These are phyloP conservation scores for Dioctria rufipes DNA, from an alignment of 2,888 invertebrate genomes.

Conservation along the genomic window DNA sequence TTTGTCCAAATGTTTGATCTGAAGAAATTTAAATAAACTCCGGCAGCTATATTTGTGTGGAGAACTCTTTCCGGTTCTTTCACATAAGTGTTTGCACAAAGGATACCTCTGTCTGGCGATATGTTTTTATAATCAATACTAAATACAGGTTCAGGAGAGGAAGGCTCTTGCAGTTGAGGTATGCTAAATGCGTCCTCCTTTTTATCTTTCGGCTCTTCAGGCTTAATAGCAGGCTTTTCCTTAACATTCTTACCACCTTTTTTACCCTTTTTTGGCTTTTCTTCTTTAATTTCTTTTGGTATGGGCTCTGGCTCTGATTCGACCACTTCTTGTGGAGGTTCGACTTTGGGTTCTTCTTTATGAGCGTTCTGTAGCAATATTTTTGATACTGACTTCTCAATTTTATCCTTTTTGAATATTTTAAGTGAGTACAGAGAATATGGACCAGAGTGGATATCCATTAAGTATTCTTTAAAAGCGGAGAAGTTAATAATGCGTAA, in stretches of 20 bases:
- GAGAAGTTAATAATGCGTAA: conserved; percentile 19
- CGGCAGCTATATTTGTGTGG: conserved; percentile 68
- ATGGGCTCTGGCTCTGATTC: neutral
- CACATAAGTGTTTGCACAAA: conserved; percentile 68
- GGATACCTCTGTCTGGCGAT: conserved; percentile 65
- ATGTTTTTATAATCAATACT: conserved; percentile 62
- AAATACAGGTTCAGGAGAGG: conserved; percentile 48
- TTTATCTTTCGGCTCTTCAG: neutral
- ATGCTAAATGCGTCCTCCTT: conserved; percentile 23
- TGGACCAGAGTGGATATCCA: neutral
- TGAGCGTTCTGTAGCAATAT: neutral
- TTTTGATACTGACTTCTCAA: neutral
- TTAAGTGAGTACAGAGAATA: conserved; percentile 30
- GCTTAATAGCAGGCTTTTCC: neutral
- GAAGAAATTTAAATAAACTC: conserved; percentile 67
- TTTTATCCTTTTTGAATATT: conserved; percentile 6
- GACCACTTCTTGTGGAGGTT: neutral
- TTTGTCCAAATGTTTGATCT: conserved; percentile 69
- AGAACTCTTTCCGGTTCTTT: conserved; percentile 66
- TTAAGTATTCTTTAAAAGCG: conserved; percentile 11
- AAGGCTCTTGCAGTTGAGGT: conserved; percentile 18
- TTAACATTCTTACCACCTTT: neutral
- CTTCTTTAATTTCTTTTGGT: neutral
- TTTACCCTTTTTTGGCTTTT: conserved; percentile 6
- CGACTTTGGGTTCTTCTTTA: neutral